Percentiles rank a stretch among this genome's conserved stretches.
phyloP scores from a whole-genome alignment of 2,113 vertebrate genomes.

The Heterochromis multidens region DNA sequence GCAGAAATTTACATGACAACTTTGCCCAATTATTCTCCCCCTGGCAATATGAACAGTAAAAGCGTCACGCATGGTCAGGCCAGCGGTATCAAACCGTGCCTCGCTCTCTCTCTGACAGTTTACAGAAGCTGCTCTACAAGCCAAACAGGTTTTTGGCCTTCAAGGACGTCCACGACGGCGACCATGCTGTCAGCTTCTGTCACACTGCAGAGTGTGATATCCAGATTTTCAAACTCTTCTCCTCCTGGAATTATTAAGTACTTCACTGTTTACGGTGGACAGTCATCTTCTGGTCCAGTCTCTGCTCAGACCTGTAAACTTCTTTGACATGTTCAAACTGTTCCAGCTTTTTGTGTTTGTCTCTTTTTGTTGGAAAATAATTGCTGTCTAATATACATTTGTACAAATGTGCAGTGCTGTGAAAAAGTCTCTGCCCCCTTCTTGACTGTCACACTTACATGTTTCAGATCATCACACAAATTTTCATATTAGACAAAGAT shows the following conservation, averaged over 20 bases:
- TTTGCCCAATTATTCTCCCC: constrained; percentile 75
- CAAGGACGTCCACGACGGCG: constrained; percentile 12
- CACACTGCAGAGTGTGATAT: neutral
- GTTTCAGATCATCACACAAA: neutral
- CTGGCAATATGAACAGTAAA: constrained; percentile 43
- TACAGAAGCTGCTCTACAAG: constrained; percentile 26
- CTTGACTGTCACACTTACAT: neutral
- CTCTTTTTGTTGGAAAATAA: neutral
- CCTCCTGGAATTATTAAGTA: neutral
- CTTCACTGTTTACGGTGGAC: neutral
- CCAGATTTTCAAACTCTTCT: neutral
- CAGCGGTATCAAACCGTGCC: constrained; percentile 31
- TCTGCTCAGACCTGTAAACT: neutral
- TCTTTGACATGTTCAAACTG: neutral
- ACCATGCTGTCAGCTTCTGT: constrained; percentile 18
- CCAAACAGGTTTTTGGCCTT: constrained; percentile 41
- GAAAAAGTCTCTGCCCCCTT: neutral
- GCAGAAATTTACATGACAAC: constrained; percentile 74
- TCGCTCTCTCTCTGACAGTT: constrained; percentile 35
- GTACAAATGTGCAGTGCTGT: too few relatives aligned
- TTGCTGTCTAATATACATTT: too few relatives aligned
- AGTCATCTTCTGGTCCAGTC: neutral
- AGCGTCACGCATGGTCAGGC: constrained; percentile 63
- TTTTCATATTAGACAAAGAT: neutral
- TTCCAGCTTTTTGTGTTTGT: neutral